Conservation (phyloP, 2,113 vertebrate species). For the Phalacrocorax brasilianus region DNA sequence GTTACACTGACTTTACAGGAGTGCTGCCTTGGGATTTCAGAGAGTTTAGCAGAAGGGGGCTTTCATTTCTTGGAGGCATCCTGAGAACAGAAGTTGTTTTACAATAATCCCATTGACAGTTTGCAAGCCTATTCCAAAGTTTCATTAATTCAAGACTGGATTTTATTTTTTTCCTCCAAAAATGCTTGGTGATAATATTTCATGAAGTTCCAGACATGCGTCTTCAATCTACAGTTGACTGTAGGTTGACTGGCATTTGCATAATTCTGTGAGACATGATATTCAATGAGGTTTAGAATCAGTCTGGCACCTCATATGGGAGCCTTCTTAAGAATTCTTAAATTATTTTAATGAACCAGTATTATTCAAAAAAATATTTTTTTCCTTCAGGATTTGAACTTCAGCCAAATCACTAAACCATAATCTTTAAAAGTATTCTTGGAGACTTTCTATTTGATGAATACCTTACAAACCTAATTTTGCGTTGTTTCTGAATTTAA, state of each 20-base stretch:
- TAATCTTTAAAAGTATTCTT: not conserved
- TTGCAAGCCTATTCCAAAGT: not conserved
- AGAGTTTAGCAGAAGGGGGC: not conserved
- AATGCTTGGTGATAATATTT: slow-evolving; percentile 5
- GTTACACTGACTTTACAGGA: not conserved
- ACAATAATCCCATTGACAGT: slow-evolving; percentile 5
- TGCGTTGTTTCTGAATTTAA: not conserved
- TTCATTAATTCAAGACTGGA: not conserved
- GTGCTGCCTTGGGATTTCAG: not conserved
- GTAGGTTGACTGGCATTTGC: slow-evolving; percentile 38
- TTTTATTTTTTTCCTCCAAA: not conserved
- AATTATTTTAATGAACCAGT: slow-evolving; percentile 56
- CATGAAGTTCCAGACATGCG: slow-evolving; percentile 18
- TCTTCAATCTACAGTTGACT: slow-evolving; percentile 22
- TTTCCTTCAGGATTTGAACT: slow-evolving; percentile 21
- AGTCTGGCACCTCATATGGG: slow-evolving; percentile 66
- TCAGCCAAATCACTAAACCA: slow-evolving; percentile 14
- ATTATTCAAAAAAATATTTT: slow-evolving; percentile 35
- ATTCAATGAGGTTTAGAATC: slow-evolving; percentile 44
- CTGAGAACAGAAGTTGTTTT: not conserved
- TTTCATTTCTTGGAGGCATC: not conserved
- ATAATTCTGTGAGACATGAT: slow-evolving; percentile 42
- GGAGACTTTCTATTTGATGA: not conserved
- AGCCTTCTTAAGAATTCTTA: slow-evolving; percentile 38
- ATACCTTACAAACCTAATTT: not conserved